Evolutionary conservation across 1,140 invertebrate genomes (phyloP), one percentile per base, ranked within the genome.

Genomic region (Saccostrea glomerata): DNA sequence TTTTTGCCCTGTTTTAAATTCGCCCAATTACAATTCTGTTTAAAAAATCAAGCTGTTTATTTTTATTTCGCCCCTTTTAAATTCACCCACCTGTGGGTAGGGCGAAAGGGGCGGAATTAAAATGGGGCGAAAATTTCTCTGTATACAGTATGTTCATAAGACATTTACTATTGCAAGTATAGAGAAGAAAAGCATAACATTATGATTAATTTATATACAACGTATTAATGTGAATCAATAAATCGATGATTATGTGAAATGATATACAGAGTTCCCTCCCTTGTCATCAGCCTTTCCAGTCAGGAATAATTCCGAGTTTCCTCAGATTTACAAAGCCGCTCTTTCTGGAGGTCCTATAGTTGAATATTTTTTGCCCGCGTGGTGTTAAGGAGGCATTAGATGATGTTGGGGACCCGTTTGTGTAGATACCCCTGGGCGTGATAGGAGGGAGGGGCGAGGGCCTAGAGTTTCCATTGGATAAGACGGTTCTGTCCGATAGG

Each of bases 271-370:
- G n/a, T 63, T 63, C 58, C n/a, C 47, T 47, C 58, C n/a, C 58
- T 63, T 63, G 15, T 0, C 47, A 3, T 77, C 25, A 77, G 2
- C 58, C 47, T 85, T 85, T 85, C 84, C 84, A 85, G 17, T 85
- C 84, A 9, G 84, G 84, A 85, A 85, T 85, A 9, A 85, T 63
- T 60, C 84, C 84, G n/a, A 85, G 84, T 60, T 85, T 85, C 12
- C 84, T 58, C 23, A 13, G 55, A 36, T 85, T 36, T 17, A 12
- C 30, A 56, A 85, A 85, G 12, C 84, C 84, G 11, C 20, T 20
- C 30, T 30, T 85, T 6, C 47, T 85, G 13, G 47, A 54, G 11
- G 23, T 85, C 36, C 55, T 60, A 20, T 85, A 85, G 15, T 85
- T 56, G 60, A 56, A 85, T 60, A 58, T 40, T 40, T 63, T 85